Evolutionary conservation across 92 coral and sea anemone species (phyloP).

Genomic region (Heteractis magnifica): DNA sequence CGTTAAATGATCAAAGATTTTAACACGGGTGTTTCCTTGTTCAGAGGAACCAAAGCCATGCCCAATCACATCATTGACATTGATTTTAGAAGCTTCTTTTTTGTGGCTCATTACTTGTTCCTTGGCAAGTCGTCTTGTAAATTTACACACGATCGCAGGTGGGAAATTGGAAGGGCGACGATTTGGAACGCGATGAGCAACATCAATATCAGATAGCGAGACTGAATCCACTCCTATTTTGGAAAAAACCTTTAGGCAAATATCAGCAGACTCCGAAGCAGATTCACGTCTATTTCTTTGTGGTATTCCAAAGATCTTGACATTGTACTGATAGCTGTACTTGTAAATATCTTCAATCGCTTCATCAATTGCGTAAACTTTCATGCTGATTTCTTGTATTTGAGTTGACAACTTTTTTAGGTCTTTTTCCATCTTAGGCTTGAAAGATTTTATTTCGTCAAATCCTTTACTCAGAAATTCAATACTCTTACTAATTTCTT

Average conservation of each 20-base stretch:
- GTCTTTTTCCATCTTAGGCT: constrained; percentile 11
- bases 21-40: constrained; percentile 6
- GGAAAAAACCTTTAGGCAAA: constrained; percentile 25
- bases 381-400: constrained; percentile 20
- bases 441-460: constrained; percentile 10
- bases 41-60: constrained; percentile 1
- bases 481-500: constrained; percentile 5
- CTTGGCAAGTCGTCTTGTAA: constrained; percentile 39
- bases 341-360: constrained; percentile 44
- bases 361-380: constrained; percentile 36
- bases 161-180: constrained; percentile 33
- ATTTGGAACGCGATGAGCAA: constrained; percentile 51
- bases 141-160: constrained; percentile 43
- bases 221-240: constrained; percentile 5
- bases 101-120: constrained; percentile 39
- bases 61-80: constrained; percentile 15
- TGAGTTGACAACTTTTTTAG: constrained; percentile 9
- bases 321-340: constrained; percentile 60
- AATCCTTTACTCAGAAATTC: constrained; percentile 12
- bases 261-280: constrained; percentile 42
- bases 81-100: constrained; percentile 32
- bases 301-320: constrained; percentile 49
- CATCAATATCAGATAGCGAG: constrained; percentile 21
- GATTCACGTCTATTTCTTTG: constrained; percentile 40
- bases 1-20: constrained; percentile 17